Evolutionary conservation across 2,113 vertebrate species (phyloP).

Genomic region (Condylura cristata): DNA sequence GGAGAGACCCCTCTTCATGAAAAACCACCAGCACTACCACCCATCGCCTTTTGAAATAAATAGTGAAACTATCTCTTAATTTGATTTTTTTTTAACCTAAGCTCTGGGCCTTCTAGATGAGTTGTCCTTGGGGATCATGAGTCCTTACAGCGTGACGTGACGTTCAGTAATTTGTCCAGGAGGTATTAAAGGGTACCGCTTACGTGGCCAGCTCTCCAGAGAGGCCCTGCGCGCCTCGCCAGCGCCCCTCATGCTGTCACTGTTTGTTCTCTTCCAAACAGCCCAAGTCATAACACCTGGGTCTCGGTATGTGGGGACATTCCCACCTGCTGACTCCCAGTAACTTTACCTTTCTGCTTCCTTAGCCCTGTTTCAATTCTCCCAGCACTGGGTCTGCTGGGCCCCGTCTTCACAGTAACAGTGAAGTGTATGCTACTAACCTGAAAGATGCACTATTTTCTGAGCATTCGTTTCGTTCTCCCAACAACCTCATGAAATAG

Average conservation of each 20-base stretch:
- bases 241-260: not conserved
- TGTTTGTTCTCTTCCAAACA: not conserved
- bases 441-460: not conserved
- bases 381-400: not conserved
- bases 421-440: fast-evolving
- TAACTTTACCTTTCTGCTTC: not conserved
- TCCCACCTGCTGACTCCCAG: not conserved
- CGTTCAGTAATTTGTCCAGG: not conserved
- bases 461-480: not conserved
- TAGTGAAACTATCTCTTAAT: not conserved
- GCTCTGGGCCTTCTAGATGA: not conserved
- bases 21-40: not conserved
- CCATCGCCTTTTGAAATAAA: not conserved
- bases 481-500: not conserved
- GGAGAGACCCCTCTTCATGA: not conserved
- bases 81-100: not conserved
- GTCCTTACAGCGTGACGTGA: not conserved
- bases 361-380: not conserved
- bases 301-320: not conserved
- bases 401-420: not conserved
- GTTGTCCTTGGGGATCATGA: not conserved
- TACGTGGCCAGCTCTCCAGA: not conserved
- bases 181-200: not conserved
- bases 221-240: not conserved
- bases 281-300: not conserved